These are phyloP conservation scores for Enteromius treurensis DNA, from an alignment of 2,797 vertebrate genomes.

Conservation along the genomic window DNA sequence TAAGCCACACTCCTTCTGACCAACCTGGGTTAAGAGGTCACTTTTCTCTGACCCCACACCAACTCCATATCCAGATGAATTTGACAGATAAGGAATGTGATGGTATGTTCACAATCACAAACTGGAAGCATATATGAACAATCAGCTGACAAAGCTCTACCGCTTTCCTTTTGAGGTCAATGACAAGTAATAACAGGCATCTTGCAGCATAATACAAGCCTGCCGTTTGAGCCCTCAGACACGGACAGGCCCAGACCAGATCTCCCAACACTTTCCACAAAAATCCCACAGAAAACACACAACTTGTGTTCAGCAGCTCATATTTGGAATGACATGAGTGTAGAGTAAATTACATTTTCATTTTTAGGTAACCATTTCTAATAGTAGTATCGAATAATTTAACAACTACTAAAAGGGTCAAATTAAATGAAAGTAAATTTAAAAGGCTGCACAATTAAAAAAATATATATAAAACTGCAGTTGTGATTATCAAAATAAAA, in stretches of 20 bases:
- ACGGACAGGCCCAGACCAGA: not conserved
- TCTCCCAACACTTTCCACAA: not conserved
- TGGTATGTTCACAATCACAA: not conserved
- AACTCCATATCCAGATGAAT: not conserved
- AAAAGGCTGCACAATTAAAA: not conserved
- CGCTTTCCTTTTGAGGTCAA: not conserved
- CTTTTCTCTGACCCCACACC: not conserved
- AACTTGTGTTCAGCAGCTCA: not conserved
- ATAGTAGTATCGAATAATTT: not conserved
- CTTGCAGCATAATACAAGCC: not conserved
- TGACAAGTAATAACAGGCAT: not conserved
- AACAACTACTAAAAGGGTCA: not conserved
- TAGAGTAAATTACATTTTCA: too few species aligned
- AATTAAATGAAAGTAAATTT: not conserved
- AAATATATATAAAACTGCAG: not conserved
- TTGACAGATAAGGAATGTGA: not conserved
- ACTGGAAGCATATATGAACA: not conserved
- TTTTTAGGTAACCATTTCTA: conserved; percentile 1
- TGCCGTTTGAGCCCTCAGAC: not conserved
- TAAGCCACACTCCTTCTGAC: not conserved
- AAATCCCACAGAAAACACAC: not conserved
- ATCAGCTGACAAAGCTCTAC: not conserved
- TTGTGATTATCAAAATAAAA: not conserved
- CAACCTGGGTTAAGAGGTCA: not conserved
- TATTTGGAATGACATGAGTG: not conserved